A percentile compares a stretch with the other conserved stretches of the same genome.
Conservation (phyloP, 2,888 invertebrate genomes). For the Dione juno region DNA sequence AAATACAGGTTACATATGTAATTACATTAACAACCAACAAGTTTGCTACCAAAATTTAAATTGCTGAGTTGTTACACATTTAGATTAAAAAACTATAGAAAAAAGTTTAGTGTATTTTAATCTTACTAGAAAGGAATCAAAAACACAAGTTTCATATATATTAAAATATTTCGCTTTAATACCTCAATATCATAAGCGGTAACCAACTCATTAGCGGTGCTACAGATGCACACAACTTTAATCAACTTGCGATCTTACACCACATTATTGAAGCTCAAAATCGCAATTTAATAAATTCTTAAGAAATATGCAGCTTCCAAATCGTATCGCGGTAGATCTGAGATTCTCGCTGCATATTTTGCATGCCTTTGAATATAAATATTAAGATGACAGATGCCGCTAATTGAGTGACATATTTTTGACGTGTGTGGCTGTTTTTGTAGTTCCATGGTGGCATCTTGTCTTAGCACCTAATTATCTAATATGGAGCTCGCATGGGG, state of each 20-base stretch:
- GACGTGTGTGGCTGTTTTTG: slow-evolving; percentile 21
- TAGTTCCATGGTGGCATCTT: slow-evolving; percentile 9
- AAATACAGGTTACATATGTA: too few species aligned
- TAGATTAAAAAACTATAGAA: too few species aligned
- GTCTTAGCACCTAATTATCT: slow-evolving; percentile 27
- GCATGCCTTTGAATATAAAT: slow-evolving; percentile 49
- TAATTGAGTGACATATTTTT: slow-evolving; percentile 31
- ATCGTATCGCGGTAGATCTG: slow-evolving; percentile 27
- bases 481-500: neutral
- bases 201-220: slow-evolving; percentile 50
- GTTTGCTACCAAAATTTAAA: too few species aligned
- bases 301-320: neutral
- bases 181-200: slow-evolving; percentile 47
- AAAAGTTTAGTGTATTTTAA: too few species aligned
- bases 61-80: too few species aligned
- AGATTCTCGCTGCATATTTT: slow-evolving; percentile 42
- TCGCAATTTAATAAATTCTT: neutral
- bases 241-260: neutral
- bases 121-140: neutral
- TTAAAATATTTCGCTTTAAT: slow-evolving; percentile 45
- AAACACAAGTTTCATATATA: neutral
- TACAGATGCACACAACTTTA: neutral
- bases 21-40: too few species aligned
- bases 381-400: slow-evolving; percentile 46
- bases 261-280: neutral